A percentile compares a stretch with the other conserved stretches of the same genome.
These are phyloP conservation scores for Thereva unica DNA, from an alignment of 2,888 invertebrate species.

Conservation along the genomic window DNA sequence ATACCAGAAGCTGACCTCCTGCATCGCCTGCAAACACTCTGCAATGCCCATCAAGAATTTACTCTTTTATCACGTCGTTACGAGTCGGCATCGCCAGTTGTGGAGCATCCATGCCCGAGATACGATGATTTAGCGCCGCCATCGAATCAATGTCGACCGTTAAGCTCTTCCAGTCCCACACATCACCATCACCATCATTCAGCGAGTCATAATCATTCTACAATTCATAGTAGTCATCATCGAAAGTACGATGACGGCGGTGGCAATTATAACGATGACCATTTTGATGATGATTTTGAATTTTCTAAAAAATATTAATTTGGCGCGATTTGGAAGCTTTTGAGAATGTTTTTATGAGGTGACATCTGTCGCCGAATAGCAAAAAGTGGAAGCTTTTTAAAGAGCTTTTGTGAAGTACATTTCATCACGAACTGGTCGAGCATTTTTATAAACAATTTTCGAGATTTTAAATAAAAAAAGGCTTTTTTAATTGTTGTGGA, in stretches of 20 bases:
- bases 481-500: too few species aligned
- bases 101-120: conserved; percentile 55
- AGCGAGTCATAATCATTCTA: conserved; percentile 36
- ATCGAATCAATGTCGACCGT: conserved; percentile 53
- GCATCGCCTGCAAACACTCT: conserved; percentile 78
- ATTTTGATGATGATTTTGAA: conserved; percentile 53
- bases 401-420: too few species aligned
- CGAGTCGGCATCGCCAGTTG: conserved; percentile 59
- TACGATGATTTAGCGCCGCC: conserved; percentile 55
- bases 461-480: too few species aligned
- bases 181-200: conserved; percentile 37
- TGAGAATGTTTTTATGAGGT: neutral
- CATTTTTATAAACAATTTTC: too few species aligned
- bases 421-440: too few species aligned
- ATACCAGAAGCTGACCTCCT: conserved; percentile 77
- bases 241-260: conserved; percentile 27
- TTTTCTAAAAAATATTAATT: conserved; percentile 49
- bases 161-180: conserved; percentile 47
- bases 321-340: neutral
- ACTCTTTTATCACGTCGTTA: conserved; percentile 79
- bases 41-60: conserved; percentile 86
- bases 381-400: neutral
- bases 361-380: neutral
- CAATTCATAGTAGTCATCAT: conserved; percentile 5
- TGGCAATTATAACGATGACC: conserved; percentile 44